Conservation (phyloP, 1,140 invertebrate species). For the Diorhabda carinulata region DNA sequence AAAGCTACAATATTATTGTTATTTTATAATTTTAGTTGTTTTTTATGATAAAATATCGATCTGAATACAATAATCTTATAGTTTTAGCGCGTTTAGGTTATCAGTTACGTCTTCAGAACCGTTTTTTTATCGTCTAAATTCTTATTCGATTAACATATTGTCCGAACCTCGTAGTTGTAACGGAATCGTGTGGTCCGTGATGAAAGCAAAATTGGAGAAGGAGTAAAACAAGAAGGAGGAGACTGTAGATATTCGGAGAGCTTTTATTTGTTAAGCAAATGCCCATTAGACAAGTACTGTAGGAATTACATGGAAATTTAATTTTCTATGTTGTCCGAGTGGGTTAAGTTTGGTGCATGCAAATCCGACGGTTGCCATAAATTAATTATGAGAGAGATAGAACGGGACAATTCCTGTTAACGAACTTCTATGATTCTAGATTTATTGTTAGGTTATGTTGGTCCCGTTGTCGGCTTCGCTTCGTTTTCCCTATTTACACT, state of each 20-base stretch:
- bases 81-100: no score
- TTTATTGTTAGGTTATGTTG: conserved; percentile 19
- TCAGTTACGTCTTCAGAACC: no score
- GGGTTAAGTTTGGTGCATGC: conserved; percentile 43
- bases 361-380: conserved; percentile 40
- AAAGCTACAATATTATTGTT: no score
- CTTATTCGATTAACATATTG: neutral
- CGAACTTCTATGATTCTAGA: conserved; percentile 34
- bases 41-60: no score
- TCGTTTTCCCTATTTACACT: neutral
- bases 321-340: conserved; percentile 44
- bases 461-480: neutral
- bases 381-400: conserved; percentile 39
- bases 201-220: neutral
- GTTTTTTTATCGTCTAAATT: neutral
- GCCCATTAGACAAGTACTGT: conserved; percentile 30
- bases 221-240: neutral
- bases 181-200: neutral
- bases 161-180: neutral
- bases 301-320: conserved; percentile 37
- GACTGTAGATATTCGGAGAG: conserved; percentile 8
- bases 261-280: conserved; percentile 38
- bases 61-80: no score
- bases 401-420: conserved; percentile 43
- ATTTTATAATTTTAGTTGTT: no score